phyloP scores from a whole-genome alignment of 1,140 invertebrate genomes.

The Cyphomyrmex costatus region DNA sequence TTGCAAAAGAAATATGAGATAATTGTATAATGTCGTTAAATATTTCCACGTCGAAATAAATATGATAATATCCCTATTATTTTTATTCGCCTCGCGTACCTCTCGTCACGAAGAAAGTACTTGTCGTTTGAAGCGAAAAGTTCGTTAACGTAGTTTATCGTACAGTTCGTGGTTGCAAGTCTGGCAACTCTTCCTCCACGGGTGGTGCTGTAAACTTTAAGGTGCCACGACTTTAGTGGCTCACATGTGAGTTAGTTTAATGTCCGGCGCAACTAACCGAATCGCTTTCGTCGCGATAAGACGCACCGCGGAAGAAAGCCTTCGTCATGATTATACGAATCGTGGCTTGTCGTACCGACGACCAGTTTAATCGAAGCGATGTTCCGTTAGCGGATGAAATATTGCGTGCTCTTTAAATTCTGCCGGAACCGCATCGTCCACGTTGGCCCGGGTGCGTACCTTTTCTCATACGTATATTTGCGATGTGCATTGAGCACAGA shows the following conservation, averaged over 20 bases:
- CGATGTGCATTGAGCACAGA: not conserved
- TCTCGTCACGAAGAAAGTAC: constrained; percentile 40
- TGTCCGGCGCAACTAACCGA: constrained; percentile 50
- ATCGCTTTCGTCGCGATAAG: constrained; percentile 42
- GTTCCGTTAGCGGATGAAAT: constrained; percentile 71
- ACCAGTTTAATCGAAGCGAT: constrained; percentile 70
- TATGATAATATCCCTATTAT: constrained; percentile 55
- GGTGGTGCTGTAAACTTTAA: constrained; percentile 52
- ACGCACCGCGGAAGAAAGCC: constrained; percentile 41
- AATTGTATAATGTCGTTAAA: constrained; percentile 23
- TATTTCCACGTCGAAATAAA: constrained; percentile 20
- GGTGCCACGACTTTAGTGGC: constrained; percentile 23
- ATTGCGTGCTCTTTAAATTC: constrained; percentile 58
- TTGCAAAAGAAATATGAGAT: constrained; percentile 9
- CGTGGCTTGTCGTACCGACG: constrained; percentile 13
- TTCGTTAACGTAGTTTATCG: constrained; percentile 52
- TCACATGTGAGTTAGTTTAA: constrained; percentile 53
- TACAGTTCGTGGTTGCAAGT: constrained; percentile 31
- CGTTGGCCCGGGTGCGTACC: not conserved
- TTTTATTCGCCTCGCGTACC: constrained; percentile 13
- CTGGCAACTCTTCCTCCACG: constrained; percentile 14
- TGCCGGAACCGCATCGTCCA: constrained; percentile 25
- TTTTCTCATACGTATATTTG: constrained; percentile 15
- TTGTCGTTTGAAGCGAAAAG: constrained; percentile 38
- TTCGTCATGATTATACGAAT: constrained; percentile 26